Conservation (phyloP, 2,113 vertebrate genomes). For the Rafetus swinhoei region DNA sequence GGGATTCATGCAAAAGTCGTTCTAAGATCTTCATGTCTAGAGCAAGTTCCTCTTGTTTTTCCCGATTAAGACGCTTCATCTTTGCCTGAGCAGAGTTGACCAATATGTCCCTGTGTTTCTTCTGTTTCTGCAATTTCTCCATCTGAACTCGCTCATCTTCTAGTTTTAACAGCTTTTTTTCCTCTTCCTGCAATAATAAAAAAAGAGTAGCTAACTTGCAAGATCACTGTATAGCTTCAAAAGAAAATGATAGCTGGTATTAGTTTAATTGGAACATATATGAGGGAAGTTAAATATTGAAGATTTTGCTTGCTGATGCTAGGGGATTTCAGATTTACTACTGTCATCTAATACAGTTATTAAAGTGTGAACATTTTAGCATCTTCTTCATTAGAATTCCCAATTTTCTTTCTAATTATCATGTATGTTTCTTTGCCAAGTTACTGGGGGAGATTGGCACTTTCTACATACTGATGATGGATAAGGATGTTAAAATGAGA, state of each 20-base stretch:
- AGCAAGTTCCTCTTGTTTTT: conserved; percentile 81
- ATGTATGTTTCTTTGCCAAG: neutral
- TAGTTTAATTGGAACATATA: neutral
- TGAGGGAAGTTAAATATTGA: neutral
- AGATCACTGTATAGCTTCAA: neutral
- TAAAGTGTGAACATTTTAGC: neutral
- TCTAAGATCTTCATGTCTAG: conserved; percentile 83
- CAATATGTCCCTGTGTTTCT: conserved; percentile 64
- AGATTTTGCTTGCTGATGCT: neutral
- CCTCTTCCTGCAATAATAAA: conserved; percentile 72
- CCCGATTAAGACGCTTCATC: conserved; percentile 72
- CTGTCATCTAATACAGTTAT: neutral
- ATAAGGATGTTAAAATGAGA: no score
- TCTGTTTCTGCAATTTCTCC: conserved; percentile 69
- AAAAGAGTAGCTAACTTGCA: neutral
- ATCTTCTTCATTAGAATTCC: neutral
- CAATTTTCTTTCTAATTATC: neutral
- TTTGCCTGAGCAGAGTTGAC: conserved; percentile 80
- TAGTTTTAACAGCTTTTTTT: conserved; percentile 70
- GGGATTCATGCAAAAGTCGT: conserved; percentile 64
- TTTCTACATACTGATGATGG: neutral
- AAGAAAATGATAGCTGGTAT: neutral
- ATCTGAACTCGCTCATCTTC: conserved; percentile 77
- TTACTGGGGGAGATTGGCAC: neutral
- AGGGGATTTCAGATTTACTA: neutral